Base-by-base conservation (phyloP, 2,888 invertebrate genomes). In the Copidosoma aretas region DNA sequence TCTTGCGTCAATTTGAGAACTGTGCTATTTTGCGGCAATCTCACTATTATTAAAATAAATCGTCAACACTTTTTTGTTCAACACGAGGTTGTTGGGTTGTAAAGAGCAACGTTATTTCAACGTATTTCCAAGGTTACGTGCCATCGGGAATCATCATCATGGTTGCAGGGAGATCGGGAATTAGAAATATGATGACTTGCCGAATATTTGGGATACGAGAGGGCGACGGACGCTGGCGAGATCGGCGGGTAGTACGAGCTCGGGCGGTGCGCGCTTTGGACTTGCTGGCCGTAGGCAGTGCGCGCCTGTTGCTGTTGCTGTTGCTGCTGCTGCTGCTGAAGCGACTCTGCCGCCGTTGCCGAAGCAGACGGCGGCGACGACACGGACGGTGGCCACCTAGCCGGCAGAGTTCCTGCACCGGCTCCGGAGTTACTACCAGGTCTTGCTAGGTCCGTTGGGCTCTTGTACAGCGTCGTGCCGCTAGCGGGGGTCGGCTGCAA, bases 181-280 rank as follows among this genome's bases (percentile, higher is more conserved):
- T n/a, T n/a, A n/a, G n/a, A n/a, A n/a, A n/a, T n/a, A n/a, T n/a
- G n/a, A 46, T 4, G 10, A 67, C 70, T 67, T 39, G 67, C 70
- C 32, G 70, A 25, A 25, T 41, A 67, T 22, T 64, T 70, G 22
- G 60, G 53, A 32, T 67, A 67, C 12, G 70, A 41, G 53, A 67
- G 64, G 60, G 57, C 57, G 21, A 46, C 43, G 10, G 65, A 14
- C 5, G 62, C 10, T 5, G 66, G 21, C 25, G 69, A 43, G 1
- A 66, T 62, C 19, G 66, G 19, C 49, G 62, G 53, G n/a, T 56
- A 57, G 19, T 61, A 61, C 14, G 61, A 41, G 56, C 14, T 46
- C 21, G 53, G 66, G 0, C 52, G 58, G 1, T 52, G 60, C 2
- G 63, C 10, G 10, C 2, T 15, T 24, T 22, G 41, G 1, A 32